Base-by-base conservation (phyloP, 2,113 vertebrate species). In the Megaceryle torquata region DNA sequence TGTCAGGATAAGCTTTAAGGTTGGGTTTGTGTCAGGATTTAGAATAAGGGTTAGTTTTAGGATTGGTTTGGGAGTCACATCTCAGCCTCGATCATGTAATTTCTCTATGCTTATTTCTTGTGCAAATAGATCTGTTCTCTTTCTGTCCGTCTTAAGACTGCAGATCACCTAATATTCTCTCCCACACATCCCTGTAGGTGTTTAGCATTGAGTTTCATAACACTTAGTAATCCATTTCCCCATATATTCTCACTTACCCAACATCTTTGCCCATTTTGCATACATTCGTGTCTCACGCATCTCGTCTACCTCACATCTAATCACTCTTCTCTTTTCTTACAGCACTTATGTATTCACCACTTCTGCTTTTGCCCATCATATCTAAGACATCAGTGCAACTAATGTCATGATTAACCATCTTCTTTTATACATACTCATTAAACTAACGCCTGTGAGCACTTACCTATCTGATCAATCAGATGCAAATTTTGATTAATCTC, bases 401-500 rank as follows among this genome's bases (percentile, higher is more conserved):
- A 67, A 56, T 82, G 77, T 56, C 86, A 87, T 8, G 0, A 84
- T 69, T 79, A 92, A 84, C 5, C 0, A 71, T 12, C 43, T 29
- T 44, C 29, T 51, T 93, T 86, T 79, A 68, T 51, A 43, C 43
- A 44, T 64, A n/a, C 86, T 89, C 61, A 82, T 97, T 84, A 95
- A 88, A n/a, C 8, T 65, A 89, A 89, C 0, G 39, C 67, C 65
- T 85, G 57, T 59, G 89, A 96, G 61, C 88, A 29, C 88, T 93
- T 82, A 95, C 39, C 69, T 87, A 69, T 53, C 67, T 89, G 48
- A 89, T 87, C 83, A 90, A 92, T 70, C 91, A 64, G 33, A 96
- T 96, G 94, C 86, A 97, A 97, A 97, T 96, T 79, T 89, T 50
- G 80, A 87, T 96, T 82, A 87, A 88, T 59, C 41, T 61, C 57